These are phyloP conservation scores for Urocyon cinereoargenteus DNA, from an alignment of 2,797 vertebrate genomes.

Conservation along the genomic window DNA sequence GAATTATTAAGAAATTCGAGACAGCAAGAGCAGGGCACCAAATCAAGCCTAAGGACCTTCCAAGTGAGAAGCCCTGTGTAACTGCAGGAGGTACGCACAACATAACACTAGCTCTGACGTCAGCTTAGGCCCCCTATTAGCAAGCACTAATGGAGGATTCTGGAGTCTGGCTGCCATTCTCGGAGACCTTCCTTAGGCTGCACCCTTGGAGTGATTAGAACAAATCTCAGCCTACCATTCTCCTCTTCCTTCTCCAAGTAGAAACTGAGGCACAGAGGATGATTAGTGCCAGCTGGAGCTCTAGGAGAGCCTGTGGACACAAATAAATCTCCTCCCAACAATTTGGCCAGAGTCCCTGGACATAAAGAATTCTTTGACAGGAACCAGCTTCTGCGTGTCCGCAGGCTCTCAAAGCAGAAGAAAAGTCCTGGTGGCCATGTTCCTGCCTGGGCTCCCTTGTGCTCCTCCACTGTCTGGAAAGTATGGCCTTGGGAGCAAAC, in stretches of 20 bases:
- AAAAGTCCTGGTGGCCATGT: neutral
- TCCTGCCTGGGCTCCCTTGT: neutral
- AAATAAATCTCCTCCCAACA: neutral
- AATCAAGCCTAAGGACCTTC: neutral
- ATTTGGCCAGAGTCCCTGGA: neutral
- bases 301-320: neutral
- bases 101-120: neutral
- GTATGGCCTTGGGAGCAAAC: neutral
- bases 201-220: neutral
- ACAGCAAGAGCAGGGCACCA: neutral
- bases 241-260: neutral
- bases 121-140: neutral
- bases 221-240: neutral
- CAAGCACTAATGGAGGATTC: neutral
- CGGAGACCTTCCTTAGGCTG: neutral
- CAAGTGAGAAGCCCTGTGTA: neutral
- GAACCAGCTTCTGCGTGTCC: accelerated
- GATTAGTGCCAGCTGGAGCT: neutral
- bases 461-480: neutral
- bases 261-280: neutral
- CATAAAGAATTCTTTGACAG: neutral
- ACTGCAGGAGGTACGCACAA: neutral
- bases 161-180: neutral
- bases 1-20: neutral
- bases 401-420: neutral